Percentiles rank a stretch among this genome's conserved stretches.
phyloP scores from a whole-genome alignment of 2,113 vertebrate genomes.

The Laterallus jamaicensis region DNA sequence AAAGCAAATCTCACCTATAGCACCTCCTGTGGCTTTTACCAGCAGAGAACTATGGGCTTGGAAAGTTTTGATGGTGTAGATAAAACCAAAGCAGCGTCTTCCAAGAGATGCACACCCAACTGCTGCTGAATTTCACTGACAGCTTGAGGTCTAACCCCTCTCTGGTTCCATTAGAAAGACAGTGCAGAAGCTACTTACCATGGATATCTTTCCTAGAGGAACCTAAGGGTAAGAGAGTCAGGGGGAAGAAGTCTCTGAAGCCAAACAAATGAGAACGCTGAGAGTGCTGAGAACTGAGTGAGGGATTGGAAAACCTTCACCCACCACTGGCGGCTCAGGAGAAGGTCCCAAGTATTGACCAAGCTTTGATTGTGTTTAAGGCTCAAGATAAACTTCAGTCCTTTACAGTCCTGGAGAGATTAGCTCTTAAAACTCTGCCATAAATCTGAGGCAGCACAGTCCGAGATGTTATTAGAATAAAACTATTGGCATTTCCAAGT shows the following conservation, averaged over 20 bases:
- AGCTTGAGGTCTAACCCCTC: background rate
- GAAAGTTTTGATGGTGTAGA: background rate
- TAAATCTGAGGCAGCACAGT: constrained; percentile 37
- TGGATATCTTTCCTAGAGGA: background rate
- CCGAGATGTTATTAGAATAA: background rate
- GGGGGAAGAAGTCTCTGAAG: constrained; percentile 12
- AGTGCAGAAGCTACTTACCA: constrained; percentile 49
- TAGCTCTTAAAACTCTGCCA: constrained; percentile 45
- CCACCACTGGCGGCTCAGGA: background rate
- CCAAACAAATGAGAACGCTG: background rate
- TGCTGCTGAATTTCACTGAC: background rate
- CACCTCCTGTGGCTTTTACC: constrained; percentile 21
- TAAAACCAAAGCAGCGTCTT: background rate
- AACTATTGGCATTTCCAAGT: background rate
- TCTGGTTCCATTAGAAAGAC: background rate
- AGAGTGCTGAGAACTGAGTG: background rate
- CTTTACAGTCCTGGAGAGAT: constrained; percentile 31
- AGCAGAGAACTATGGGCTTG: background rate
- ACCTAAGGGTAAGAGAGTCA: background rate
- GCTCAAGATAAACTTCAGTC: constrained; percentile 38
- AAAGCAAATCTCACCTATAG: constrained; percentile 21
- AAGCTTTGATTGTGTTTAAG: constrained; percentile 12
- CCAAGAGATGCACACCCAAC: background rate
- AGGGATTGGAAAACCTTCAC: background rate
- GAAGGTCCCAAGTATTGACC: constrained; percentile 8